Percentiles rank a stretch among this genome's conserved stretches.
phyloP scores from a whole-genome alignment of 1,140 invertebrate genomes.

The Oryctes rhinoceros region DNA sequence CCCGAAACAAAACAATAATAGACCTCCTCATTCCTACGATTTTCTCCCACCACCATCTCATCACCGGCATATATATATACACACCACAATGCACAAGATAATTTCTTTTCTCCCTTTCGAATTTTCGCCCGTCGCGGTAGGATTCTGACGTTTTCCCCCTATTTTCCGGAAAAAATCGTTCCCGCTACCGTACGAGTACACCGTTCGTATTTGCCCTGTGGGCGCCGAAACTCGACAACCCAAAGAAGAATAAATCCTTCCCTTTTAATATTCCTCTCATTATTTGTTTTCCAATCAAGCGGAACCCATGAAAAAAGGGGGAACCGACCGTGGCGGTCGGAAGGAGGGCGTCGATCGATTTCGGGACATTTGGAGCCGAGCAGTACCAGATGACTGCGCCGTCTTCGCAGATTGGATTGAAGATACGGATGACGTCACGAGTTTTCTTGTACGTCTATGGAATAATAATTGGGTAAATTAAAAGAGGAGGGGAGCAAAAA shows the following conservation, averaged over 20 bases:
- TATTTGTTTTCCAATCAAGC: constrained; percentile 46
- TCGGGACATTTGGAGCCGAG: not conserved
- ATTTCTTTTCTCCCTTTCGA: not conserved
- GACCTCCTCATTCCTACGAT: not conserved
- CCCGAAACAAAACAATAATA: constrained; percentile 24
- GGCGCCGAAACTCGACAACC: not conserved
- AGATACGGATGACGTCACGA: not conserved
- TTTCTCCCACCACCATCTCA: not conserved
- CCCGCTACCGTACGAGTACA: not conserved
- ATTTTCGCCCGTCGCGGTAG: not conserved
- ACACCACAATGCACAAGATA: constrained; percentile 23
- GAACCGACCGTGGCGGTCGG: not conserved
- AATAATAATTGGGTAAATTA: not conserved
- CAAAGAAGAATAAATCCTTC: constrained; percentile 20
- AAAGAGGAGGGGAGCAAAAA: not conserved
- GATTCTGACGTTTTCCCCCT: not conserved
- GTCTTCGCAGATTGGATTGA: not conserved
- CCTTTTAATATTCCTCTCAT: constrained; percentile 44
- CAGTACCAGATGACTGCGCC: not conserved
- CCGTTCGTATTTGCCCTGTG: not conserved
- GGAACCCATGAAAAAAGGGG: constrained; percentile 21
- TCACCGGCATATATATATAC: not conserved
- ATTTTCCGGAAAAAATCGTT: not conserved
- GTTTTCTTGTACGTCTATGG: not conserved
- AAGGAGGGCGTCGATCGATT: constrained; percentile 3